Base-by-base conservation (phyloP, 1,140 invertebrate species). In the Harlomillsia oculata region DNA sequence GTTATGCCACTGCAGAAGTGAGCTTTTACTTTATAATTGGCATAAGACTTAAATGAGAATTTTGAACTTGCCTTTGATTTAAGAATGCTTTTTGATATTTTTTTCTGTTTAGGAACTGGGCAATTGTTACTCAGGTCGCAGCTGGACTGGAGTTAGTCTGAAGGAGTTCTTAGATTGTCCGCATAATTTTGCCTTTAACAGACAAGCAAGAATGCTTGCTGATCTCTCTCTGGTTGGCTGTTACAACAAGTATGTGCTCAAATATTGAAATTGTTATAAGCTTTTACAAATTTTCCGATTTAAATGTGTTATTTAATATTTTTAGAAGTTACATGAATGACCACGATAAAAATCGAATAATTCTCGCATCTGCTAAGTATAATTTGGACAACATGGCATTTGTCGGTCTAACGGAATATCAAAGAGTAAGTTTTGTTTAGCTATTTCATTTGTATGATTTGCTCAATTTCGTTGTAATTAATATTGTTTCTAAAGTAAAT, bases 161-260 rank as follows among this genome's bases (percentile, higher is more conserved):
- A 80, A 86, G 56, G 81, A 95, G 71, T 98, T 97, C 72, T 82
- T 93, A 65, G 74, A 77, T 21, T 99, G 96, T 72, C 80, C 82
- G 8, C 82, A 85, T 67, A 99, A 99, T 80, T 75, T 98, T 66
- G 96, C 93, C 13, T 83, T 83, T 65, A 98, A 99, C 75, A 78
- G 95, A 54, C 94, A 98, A 75, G 97, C 95, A 1, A 76, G 96
- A 65, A 99, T 99, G 96, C 72, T 99, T 58, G 89, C 94, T 30
- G 90, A 97, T 77, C 75, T 98, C 58, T 86, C 86, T 51, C 76
- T 96, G 40, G 84, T 98, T 18, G 90, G 92, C 49, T 99, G 96
- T 73, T 98, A 99, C 74, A 92, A 95, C 72, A 83, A 51, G 63
- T 64, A 58, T 3, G 51, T 20, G 5, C 20, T 13, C 2, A 45